Conservation (phyloP, 2,888 invertebrate genomes). For the Drosophila koepferae region DNA sequence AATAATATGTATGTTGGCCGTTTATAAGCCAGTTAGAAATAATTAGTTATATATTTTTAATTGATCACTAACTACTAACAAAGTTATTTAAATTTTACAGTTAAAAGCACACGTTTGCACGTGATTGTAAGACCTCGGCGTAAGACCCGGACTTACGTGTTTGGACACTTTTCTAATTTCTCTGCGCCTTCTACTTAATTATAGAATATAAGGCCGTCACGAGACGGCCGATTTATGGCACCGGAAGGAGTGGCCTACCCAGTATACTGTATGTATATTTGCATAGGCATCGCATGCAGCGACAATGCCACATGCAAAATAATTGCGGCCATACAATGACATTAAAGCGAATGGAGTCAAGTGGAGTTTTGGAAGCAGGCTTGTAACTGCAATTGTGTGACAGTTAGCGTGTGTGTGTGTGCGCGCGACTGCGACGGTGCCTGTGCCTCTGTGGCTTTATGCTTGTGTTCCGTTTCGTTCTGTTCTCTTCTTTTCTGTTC, state of each 20-base stretch:
- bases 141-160: slow-evolving; percentile 29
- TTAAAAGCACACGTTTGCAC: slow-evolving; percentile 19
- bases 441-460: slow-evolving; percentile 5
- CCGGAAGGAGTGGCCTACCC: slow-evolving; percentile 65
- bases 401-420: neutral
- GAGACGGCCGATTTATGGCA: slow-evolving; percentile 65
- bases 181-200: slow-evolving; percentile 62
- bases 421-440: neutral
- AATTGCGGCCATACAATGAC: slow-evolving; percentile 76
- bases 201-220: slow-evolving; percentile 54
- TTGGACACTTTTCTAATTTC: slow-evolving; percentile 45
- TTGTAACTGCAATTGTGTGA: slow-evolving; percentile 20
- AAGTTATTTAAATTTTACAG: slow-evolving; percentile 25
- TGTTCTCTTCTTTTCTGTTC: slow-evolving; percentile 30
- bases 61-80: slow-evolving; percentile 11
- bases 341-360: slow-evolving; percentile 70
- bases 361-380: slow-evolving; percentile 28
- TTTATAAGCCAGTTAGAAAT: slow-evolving; percentile 2
- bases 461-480: slow-evolving; percentile 28
- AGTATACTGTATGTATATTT: slow-evolving; percentile 45
- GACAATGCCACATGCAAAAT: slow-evolving; percentile 62
- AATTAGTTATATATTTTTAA: neutral
- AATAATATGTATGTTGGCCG: neutral
- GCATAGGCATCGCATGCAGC: slow-evolving; percentile 73
- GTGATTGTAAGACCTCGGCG: slow-evolving; percentile 35